Conservation (phyloP, 2,113 vertebrate genomes). For the Mesocricetus auratus region DNA sequence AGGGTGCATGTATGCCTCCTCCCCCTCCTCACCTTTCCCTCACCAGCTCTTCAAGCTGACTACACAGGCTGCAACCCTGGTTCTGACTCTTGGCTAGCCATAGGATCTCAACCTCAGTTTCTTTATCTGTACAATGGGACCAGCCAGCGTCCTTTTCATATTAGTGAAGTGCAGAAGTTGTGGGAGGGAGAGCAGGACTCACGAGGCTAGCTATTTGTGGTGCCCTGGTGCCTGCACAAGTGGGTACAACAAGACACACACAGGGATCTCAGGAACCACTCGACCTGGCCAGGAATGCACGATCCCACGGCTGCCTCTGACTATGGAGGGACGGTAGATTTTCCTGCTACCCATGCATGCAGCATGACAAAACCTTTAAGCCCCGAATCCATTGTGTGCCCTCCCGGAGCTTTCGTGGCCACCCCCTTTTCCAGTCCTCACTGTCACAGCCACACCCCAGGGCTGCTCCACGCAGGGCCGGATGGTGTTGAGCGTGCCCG, state of each 20-base stretch:
- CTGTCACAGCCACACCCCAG: slow-evolving; percentile 12
- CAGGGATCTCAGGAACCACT: background rate
- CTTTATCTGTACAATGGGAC: background rate
- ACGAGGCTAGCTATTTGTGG: background rate
- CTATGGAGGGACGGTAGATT: slow-evolving; percentile 39
- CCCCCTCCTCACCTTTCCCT: background rate
- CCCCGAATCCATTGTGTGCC: slow-evolving; percentile 26
- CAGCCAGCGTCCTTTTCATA: background rate
- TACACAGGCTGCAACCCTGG: background rate
- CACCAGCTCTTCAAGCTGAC: background rate
- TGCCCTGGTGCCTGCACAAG: background rate
- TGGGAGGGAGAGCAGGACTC: rapidly evolving
- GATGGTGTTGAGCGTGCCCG: background rate
- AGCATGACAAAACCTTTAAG: slow-evolving; percentile 47
- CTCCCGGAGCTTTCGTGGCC: slow-evolving; percentile 8
- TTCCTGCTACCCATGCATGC: slow-evolving; percentile 52
- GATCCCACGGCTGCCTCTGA: slow-evolving; percentile 15
- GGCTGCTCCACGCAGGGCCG: background rate
- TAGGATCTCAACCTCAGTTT: background rate
- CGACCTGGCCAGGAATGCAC: slow-evolving; percentile 1
- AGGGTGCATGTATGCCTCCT: no score
- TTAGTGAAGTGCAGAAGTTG: background rate
- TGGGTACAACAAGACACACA: background rate
- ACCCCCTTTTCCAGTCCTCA: slow-evolving; percentile 54
- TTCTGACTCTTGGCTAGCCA: background rate